Conservation (phyloP, 2,113 vertebrate genomes). For the Halcyon senegalensis region DNA sequence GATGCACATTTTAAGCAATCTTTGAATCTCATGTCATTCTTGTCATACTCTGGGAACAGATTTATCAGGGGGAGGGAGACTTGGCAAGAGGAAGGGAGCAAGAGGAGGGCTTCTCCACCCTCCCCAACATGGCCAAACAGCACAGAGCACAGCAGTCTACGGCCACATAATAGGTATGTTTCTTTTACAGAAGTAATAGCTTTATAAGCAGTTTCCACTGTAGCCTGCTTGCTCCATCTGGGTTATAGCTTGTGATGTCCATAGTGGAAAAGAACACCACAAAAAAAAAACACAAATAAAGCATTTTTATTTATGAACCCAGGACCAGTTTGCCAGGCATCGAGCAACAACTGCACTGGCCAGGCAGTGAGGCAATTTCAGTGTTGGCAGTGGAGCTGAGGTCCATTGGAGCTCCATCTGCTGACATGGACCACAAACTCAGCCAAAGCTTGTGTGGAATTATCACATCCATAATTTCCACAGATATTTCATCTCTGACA, state of each 20-base stretch:
- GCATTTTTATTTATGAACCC: neutral
- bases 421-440: neutral
- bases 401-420: slow-evolving; percentile 48
- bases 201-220: neutral
- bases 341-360: neutral
- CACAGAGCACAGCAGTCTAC: neutral
- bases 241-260: neutral
- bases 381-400: neutral
- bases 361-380: neutral
- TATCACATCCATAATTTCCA: neutral
- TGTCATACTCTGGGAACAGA: neutral
- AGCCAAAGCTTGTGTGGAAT: neutral
- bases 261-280: neutral
- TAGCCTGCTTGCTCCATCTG: neutral
- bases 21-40: neutral
- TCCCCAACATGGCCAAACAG: rapidly evolving
- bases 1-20: neutral
- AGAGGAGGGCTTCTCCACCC: neutral
- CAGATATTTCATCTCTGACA: neutral
- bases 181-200: neutral
- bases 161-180: neutral
- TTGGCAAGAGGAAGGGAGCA: neutral
- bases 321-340: neutral
- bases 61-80: neutral
- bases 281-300: neutral